Evolutionary conservation across 2,113 vertebrate species (phyloP).

Genomic region (Menidia beryllina): DNA sequence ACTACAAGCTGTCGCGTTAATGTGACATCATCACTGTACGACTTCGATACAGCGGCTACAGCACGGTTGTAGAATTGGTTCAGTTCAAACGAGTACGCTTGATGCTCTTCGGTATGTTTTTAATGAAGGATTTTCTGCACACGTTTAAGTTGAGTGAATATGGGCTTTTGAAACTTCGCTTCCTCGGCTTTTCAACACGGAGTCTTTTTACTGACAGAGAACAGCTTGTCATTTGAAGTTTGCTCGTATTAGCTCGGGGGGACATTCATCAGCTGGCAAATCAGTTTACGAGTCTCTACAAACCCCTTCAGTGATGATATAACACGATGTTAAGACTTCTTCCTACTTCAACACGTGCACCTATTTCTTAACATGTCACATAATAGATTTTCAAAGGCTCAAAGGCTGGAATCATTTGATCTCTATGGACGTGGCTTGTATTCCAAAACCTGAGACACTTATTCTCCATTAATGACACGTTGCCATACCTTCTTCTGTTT

Average conservation of each 20-base stretch:
- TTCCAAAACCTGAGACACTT: background rate
- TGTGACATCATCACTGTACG: constrained; percentile 38
- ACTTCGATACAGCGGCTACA: constrained; percentile 1
- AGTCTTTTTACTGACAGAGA: background rate
- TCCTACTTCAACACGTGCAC: background rate
- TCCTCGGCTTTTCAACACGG: background rate
- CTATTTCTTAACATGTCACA: background rate
- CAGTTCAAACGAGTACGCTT: background rate
- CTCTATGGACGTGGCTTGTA: background rate
- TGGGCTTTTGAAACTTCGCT: background rate
- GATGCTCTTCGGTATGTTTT: constrained; percentile 1
- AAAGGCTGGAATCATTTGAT: background rate
- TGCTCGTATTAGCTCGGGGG: background rate
- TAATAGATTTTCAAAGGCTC: background rate
- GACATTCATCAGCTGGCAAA: background rate
- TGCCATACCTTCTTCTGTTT: background rate
- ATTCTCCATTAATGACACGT: background rate
- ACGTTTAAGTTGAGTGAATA: background rate
- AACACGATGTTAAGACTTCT: background rate
- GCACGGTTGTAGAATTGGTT: constrained; percentile 6
- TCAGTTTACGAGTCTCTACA: too few relatives aligned
- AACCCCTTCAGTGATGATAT: background rate
- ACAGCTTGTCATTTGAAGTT: constrained; percentile 11
- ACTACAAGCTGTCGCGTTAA: constrained; percentile 60
- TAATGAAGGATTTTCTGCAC: background rate